A percentile compares a stretch with the other conserved stretches of the same genome.
Evolutionary conservation across 92 coral and sea anemone species (phyloP).

Genomic region (Muricea muricata): DNA sequence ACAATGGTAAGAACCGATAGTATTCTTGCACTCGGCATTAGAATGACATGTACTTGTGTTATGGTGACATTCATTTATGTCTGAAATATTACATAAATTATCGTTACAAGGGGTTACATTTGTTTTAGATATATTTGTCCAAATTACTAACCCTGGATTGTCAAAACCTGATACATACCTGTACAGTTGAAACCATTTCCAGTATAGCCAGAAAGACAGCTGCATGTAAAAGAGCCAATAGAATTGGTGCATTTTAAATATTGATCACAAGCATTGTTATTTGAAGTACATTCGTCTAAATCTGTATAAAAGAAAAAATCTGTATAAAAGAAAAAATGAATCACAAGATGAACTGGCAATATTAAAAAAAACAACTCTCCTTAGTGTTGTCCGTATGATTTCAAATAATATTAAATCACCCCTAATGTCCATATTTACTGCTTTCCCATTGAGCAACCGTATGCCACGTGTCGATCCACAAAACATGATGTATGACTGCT

Average conservation of each 20-base stretch:
- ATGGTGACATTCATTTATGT: neutral
- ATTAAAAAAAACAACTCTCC: too few species aligned
- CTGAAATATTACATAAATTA: neutral
- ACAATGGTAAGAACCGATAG: neutral
- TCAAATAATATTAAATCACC: too few species aligned
- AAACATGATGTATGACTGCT: too few species aligned
- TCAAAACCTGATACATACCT: too few species aligned
- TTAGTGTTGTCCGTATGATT: too few species aligned
- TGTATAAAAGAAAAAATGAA: neutral
- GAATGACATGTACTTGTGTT: neutral
- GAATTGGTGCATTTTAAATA: slow-evolving; percentile 36
- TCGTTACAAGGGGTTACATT: too few species aligned
- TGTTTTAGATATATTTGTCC: too few species aligned
- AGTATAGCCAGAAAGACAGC: slow-evolving; percentile 50
- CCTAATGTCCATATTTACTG: too few species aligned
- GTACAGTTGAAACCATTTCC: slow-evolving; percentile 45
- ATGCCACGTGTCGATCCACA: too few species aligned
- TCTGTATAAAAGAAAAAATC: slow-evolving; percentile 29
- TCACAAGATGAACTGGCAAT: too few species aligned
- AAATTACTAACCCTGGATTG: too few species aligned
- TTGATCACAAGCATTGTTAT: slow-evolving; percentile 18
- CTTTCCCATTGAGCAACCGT: too few species aligned
- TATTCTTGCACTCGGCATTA: neutral
- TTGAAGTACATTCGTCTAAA: slow-evolving; percentile 41
- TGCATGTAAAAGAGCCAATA: slow-evolving; percentile 37